Percentiles rank a stretch among this genome's conserved stretches.
Conservation (phyloP, 1,140 invertebrate genomes). For the Neuroterus valhalla region DNA sequence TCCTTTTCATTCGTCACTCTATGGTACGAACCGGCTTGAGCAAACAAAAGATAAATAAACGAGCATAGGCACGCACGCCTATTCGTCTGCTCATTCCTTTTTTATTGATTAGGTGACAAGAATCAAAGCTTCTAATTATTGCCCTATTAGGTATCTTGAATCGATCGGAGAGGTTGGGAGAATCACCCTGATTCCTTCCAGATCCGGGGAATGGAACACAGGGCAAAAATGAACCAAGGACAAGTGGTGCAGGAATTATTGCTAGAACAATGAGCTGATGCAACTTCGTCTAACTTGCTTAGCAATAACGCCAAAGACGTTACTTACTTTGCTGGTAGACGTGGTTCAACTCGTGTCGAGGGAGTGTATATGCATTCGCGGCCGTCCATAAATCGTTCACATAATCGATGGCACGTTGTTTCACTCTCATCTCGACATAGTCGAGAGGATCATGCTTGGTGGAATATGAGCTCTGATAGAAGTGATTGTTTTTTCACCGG, state of each 20-base stretch:
- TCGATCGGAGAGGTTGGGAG: not conserved
- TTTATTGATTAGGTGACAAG: not conserved
- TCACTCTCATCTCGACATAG: not conserved
- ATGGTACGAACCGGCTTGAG: not conserved
- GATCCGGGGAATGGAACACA: not conserved
- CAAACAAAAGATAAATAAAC: constrained; percentile 44
- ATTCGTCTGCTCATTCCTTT: constrained; percentile 30
- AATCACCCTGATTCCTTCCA: not conserved
- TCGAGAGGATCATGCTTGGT: not conserved
- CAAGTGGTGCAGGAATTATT: constrained; percentile 30
- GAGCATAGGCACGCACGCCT: constrained; percentile 27
- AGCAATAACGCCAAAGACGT: constrained; percentile 29
- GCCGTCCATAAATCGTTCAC: constrained; percentile 25
- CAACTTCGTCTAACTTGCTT: constrained; percentile 20
- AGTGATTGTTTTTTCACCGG: constrained; percentile 13
- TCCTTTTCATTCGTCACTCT: not conserved
- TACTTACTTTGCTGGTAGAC: constrained; percentile 25
- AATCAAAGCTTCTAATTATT: not conserved
- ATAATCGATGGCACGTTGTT: constrained; percentile 30
- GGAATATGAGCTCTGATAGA: not conserved
- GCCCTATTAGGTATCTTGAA: too few species aligned
- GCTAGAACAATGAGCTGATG: constrained; percentile 20
- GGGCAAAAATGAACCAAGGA: constrained; percentile 13
- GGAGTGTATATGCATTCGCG: constrained; percentile 19
- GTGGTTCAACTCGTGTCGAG: constrained; percentile 22